phyloP scores from a whole-genome alignment of 2,888 invertebrate genomes.

The Pimpla rufipes region DNA sequence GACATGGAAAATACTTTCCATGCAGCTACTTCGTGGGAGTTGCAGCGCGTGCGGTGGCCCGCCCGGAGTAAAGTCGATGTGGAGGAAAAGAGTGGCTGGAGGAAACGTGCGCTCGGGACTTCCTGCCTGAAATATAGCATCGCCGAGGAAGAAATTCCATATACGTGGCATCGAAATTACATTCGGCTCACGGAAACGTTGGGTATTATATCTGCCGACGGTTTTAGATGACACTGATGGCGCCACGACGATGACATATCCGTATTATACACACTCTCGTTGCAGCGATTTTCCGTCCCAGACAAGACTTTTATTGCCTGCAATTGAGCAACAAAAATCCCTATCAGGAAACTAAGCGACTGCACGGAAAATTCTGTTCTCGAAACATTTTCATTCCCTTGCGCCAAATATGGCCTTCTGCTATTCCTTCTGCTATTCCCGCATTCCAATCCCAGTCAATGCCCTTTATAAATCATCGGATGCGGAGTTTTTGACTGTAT shows the following conservation, averaged over 20 bases:
- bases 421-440: no score
- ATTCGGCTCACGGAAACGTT: constrained; percentile 36
- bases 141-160: constrained; percentile 18
- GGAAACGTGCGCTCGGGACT: constrained; percentile 32
- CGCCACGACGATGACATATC: neutral
- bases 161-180: constrained; percentile 22
- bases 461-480: no score
- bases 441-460: no score
- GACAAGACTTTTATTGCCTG: no score
- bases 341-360: no score
- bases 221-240: neutral
- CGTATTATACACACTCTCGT: neutral
- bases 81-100: constrained; percentile 23
- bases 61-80: constrained; percentile 37
- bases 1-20: constrained; percentile 42
- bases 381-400: no score
- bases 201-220: constrained; percentile 20
- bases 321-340: no score
- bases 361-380: no score
- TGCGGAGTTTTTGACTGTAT: no score
- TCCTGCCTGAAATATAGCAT: constrained; percentile 8
- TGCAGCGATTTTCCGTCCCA: neutral
- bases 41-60: constrained; percentile 19
- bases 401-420: no score
- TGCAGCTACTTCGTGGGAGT: constrained; percentile 43